Evolutionary conservation across 2,113 vertebrate genomes (phyloP).

Genomic region (Phalacrocorax pelagicus): DNA sequence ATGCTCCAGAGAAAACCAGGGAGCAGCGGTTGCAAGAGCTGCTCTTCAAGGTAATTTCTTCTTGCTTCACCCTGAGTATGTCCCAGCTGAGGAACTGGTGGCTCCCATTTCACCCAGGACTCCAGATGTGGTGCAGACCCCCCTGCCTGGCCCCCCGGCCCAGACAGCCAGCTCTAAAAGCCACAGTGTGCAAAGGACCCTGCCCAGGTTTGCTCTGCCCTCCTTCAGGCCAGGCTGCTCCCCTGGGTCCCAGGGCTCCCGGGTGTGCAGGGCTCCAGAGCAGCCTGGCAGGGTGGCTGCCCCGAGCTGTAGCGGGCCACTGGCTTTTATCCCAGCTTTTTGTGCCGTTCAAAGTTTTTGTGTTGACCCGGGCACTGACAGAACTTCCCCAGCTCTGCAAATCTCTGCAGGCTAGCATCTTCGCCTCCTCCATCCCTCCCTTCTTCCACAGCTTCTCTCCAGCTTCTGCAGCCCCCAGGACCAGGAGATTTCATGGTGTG

Average conservation of each 20-base stretch:
- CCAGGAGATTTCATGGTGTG: fast-evolving
- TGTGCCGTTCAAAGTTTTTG: not conserved
- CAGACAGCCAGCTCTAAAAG: fast-evolving
- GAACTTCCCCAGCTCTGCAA: fast-evolving
- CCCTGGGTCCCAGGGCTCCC: not conserved
- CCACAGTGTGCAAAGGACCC: not conserved
- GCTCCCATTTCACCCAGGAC: not conserved
- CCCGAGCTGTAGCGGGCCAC: fast-evolving
- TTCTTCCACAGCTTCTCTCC: not conserved
- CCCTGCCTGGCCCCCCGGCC: not conserved
- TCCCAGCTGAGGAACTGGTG: not conserved
- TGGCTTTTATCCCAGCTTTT: not conserved
- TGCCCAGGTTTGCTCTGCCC: not conserved
- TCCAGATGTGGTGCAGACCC: not conserved
- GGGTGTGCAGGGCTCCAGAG: not conserved
- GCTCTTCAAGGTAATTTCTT: not conserved
- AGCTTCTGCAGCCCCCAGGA: not conserved
- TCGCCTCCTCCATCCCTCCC: not conserved
- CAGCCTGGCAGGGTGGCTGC: not conserved
- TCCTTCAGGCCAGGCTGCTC: not conserved
- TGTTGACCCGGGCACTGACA: not conserved
- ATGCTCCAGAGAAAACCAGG: not conserved
- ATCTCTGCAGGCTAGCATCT: not conserved
- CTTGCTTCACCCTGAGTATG: not conserved
- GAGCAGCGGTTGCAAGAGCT: not conserved